phyloP scores from a whole-genome alignment of 2,113 vertebrate genomes.

The Chrysochloris asiatica region DNA sequence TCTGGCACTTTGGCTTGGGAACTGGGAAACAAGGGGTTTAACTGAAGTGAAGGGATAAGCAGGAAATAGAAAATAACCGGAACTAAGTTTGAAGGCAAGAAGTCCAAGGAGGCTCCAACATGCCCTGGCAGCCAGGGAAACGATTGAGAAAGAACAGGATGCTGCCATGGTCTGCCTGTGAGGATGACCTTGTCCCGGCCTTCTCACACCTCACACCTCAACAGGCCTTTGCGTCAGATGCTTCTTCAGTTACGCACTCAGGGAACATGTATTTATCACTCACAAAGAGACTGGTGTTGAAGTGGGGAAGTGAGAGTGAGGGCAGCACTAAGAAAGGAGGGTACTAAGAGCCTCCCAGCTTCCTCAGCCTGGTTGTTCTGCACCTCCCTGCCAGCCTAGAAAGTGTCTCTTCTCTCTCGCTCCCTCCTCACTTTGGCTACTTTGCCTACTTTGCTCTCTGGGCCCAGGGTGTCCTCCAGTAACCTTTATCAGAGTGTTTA shows the following conservation, averaged over 20 bases:
- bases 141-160: conserved; percentile 16
- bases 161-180: not conserved
- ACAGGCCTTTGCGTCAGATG: not conserved
- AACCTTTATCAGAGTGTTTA: not conserved
- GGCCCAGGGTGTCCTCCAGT: not conserved
- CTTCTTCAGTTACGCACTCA: conserved; percentile 56
- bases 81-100: not conserved
- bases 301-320: not conserved
- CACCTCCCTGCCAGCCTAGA: not conserved
- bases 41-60: not conserved
- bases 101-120: not conserved
- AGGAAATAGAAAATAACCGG: not conserved
- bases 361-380: not conserved
- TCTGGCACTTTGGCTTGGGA: not conserved
- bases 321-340: not conserved
- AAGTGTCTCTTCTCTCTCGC: not conserved
- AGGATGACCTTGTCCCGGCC: conserved; percentile 21
- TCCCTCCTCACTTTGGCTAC: not conserved
- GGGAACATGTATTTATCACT: conserved; percentile 50
- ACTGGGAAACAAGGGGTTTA: not conserved
- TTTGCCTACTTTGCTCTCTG: not conserved
- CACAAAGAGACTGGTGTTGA: not conserved
- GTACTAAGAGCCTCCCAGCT: not conserved
- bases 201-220: conserved; percentile 62
- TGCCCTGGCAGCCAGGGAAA: not conserved